Percentiles rank a stretch among this genome's conserved stretches.
Evolutionary conservation across 2,113 vertebrate genomes (phyloP).

Genomic region (Eupsittula cactorum): DNA sequence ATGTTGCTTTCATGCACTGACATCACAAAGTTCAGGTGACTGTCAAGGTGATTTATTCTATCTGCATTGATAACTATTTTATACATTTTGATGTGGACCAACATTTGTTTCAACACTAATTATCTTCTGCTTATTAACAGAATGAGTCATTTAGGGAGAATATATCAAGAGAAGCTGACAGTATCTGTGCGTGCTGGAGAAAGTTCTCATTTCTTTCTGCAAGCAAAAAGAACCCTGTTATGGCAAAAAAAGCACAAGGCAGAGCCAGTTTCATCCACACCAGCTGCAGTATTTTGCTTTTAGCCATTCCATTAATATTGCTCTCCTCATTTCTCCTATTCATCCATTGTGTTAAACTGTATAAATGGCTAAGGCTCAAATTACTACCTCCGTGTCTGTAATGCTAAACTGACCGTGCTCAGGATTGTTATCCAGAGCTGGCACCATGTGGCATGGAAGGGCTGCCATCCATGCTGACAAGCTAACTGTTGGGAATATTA

Average conservation of each 20-base stretch:
- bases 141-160: not conserved
- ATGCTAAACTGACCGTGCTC: not conserved
- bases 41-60: not conserved
- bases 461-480: not conserved
- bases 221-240: accelerated
- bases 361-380: not conserved
- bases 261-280: not conserved
- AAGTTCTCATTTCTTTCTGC: not conserved
- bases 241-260: not conserved
- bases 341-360: not conserved
- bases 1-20: not conserved
- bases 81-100: not conserved
- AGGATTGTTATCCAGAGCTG: not conserved
- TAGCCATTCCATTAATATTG: not conserved
- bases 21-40: not conserved
- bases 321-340: not conserved
- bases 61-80: not conserved
- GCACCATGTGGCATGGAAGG: not conserved
- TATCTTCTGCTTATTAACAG: not conserved
- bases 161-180: not conserved
- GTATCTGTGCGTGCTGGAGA: not conserved
- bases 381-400: not conserved
- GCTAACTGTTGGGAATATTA: not conserved
- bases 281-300: not conserved
- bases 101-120: not conserved